A percentile compares a stretch with the other conserved stretches of the same genome.
phyloP scores from a whole-genome alignment of 2,113 vertebrate species.

The Phrynosoma platyrhinos region DNA sequence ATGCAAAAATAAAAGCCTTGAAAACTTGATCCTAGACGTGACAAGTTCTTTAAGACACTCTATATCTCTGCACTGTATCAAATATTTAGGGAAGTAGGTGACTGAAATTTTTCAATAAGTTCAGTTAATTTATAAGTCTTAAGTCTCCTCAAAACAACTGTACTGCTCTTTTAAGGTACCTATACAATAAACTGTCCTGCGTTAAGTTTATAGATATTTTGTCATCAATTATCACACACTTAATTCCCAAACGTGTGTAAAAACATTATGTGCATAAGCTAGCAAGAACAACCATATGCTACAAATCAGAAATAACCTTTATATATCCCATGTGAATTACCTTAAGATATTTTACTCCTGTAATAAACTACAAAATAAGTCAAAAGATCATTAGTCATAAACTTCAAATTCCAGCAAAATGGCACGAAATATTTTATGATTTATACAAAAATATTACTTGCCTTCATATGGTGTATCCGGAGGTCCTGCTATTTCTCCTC shows the following conservation, averaged over 20 bases:
- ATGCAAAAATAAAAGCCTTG: not conserved
- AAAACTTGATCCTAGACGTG: not conserved
- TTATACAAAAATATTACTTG: conserved; percentile 78
- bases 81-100: not conserved
- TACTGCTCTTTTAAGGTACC: not conserved
- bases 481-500: conserved; percentile 98
- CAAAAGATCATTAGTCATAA: conserved; percentile 29
- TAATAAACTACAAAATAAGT: not conserved
- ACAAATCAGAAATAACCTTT: not conserved
- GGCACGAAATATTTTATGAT: conserved; percentile 50
- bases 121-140: not conserved
- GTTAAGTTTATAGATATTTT: not conserved
- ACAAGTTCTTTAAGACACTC: not conserved
- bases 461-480: conserved; percentile 99
- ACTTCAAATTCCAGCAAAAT: conserved; percentile 47
- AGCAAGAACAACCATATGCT: not conserved
- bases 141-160: not conserved
- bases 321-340: not conserved
- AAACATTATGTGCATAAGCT: not conserved
- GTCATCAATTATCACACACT: not conserved
- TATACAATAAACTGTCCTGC: not conserved
- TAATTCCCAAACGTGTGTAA: not conserved
- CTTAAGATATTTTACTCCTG: not conserved
- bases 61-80: not conserved
- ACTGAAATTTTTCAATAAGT: not conserved